phyloP scores from a whole-genome alignment of 1,140 invertebrate genomes.

The Panulirus ornatus region DNA sequence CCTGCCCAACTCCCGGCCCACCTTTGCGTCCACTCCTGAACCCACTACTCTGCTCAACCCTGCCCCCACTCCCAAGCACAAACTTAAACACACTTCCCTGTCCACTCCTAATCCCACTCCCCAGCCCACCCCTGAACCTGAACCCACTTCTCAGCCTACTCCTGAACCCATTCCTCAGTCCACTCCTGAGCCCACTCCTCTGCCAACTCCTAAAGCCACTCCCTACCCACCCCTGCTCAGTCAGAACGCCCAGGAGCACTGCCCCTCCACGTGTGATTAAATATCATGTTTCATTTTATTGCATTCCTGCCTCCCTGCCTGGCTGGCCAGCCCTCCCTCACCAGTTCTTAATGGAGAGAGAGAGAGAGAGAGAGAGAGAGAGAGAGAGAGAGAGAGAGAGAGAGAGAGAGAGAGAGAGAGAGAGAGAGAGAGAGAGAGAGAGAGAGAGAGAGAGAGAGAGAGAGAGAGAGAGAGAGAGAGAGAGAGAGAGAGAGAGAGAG shows the following conservation, averaged over 20 bases:
- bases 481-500: background rate
- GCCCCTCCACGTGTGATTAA: constrained; percentile 36
- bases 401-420: background rate
- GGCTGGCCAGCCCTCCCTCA: background rate
- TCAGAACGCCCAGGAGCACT: background rate
- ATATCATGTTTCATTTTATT: constrained; percentile 57
- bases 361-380: background rate
- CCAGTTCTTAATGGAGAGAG: background rate
- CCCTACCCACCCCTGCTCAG: background rate
- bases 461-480: background rate
- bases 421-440: constrained; percentile 17
- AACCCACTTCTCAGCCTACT: no score
- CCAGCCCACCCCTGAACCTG: no score
- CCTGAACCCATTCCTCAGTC: background rate
- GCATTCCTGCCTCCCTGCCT: constrained; percentile 27
- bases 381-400: background rate
- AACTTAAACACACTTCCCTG: no score
- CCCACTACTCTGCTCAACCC: no score
- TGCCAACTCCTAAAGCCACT: background rate
- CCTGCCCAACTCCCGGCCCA: no score
- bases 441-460: constrained; percentile 4
- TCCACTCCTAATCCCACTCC: no score
- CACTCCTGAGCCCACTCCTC: no score
- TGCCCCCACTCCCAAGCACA: no score
- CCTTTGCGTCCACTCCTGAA: no score